Base-by-base conservation (phyloP, 2,113 vertebrate genomes). In the Mungos mungo region DNA sequence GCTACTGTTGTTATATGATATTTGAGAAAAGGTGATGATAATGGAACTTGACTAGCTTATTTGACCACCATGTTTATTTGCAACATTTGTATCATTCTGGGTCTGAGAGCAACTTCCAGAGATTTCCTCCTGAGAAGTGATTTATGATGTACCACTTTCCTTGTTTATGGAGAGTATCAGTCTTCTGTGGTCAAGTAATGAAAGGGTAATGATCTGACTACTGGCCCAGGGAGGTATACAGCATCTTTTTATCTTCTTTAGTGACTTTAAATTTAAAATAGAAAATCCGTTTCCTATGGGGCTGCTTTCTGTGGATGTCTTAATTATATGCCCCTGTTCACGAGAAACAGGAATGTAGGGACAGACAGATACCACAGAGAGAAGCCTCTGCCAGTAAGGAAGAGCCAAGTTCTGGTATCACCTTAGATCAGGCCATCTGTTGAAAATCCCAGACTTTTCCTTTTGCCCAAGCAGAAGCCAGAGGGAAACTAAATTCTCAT, bases 241-340 rank as follows among this genome's bases (percentile, higher is more conserved):
- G 33, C 1, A 2, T 72, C 86, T 74, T 38, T 57, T 82, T 35
- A 54, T n/a, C 47, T 97, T 90, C 10, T 93, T 94, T 86, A 97
- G 95, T 80, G 68, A 80, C 69, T 63, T 25, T 27, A 92, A 29
- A 52, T 35, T 88, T 95, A 76, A 96, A 88, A 16, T n/a, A 1
- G 9, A 0, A 3, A 65, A 80, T 60, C 33, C 1, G 88, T 54
- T 5, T 54, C 45, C 95, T 19, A 0, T 68, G 60, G 94, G 93
- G 52, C 54, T 12, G 0, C n/a, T 4, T 5, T 66, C 16, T 0
- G 33, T 1, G 47, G 45, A 35, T 93, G 89, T 90, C 90, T 97
- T 90, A 84, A 97, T 97, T 93, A 96, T 52, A 82, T 93, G 71
- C 50, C 96, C n/a, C 15, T 84, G 18, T 69, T 96, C 72, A 96